Evolutionary conservation across 2,797 vertebrate genomes (phyloP), one percentile per base, ranked within the genome.

Genomic region (Eulemur coronatus): DNA sequence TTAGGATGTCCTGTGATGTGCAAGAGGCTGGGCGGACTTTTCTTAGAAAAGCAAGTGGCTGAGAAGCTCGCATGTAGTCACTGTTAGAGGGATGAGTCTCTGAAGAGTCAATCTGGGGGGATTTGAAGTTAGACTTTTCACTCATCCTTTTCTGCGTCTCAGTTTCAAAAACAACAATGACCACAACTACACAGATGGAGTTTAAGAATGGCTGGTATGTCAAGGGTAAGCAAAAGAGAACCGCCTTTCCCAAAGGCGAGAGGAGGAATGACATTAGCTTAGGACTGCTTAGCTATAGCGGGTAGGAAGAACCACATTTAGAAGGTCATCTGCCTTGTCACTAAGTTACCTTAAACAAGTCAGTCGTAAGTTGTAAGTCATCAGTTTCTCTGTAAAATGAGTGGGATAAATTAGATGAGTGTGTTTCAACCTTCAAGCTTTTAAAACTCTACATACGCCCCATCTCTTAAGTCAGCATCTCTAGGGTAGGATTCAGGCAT

Each of bases 301-400:
- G 0, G 0, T 9, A 59, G 70, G 7, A 92, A 92, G 50, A 82
- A 9, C 26, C 41, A 35, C 26, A 72, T 57, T 91, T 70, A 75
- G 48, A 80, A 81, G 52, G 10, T 46, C 69, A 33, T 50, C 22
- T 10, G 22, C 59, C 90, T 63, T 73, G 72, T 38, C 46, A 59
- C 57, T 43, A 41, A 35, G 59, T 22, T 67, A 84, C 20, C 87
- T 91, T 93, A 79, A 93, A 10, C 20, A 30, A 93, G 38, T 24
- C 38, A 63, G 4, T 79, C 17, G 1, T 67, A 20, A 59, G 11
- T 50, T 38, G 63, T 26, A 11, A 80, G 24, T 72, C 70, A 26
- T 92, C 59, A 81, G 14, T 73, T 80, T 86, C 50, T 92, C 80
- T 85, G 28, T 67, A 90, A 92, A 97, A 48, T 67, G 61, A 85